Conservation (phyloP, 1,140 invertebrate species). For the Epicauta chinensis region DNA sequence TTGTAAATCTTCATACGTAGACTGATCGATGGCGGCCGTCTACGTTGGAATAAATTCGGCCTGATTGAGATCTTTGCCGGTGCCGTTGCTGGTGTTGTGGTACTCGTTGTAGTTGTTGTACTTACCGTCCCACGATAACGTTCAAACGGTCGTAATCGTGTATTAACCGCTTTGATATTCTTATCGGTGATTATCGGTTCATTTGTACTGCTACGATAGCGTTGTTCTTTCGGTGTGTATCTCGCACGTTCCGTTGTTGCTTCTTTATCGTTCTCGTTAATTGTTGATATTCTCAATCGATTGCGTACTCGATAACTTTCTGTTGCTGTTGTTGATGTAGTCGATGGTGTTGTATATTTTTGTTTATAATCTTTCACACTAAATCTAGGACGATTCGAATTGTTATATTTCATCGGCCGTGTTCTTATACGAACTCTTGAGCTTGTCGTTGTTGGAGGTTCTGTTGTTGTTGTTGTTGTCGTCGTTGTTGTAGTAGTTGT, state of each 20-base stretch:
- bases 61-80: conserved; percentile 32
- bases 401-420: conserved; percentile 34
- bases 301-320: neutral
- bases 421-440: conserved; percentile 36
- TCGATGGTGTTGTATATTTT: conserved; percentile 28
- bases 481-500: conserved; percentile 11
- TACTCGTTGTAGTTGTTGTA: conserved; percentile 21
- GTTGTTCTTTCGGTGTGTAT: conserved; percentile 38
- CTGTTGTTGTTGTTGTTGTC: conserved; percentile 34
- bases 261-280: conserved; percentile 10
- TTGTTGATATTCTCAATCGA: conserved; percentile 1
- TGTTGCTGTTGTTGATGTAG: conserved; percentile 47
- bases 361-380: conserved; percentile 55
- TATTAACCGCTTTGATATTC: conserved; percentile 31
- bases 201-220: conserved; percentile 16
- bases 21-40: conserved; percentile 29
- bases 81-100: conserved; percentile 7
- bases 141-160: conserved; percentile 37
- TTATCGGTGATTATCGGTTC: conserved; percentile 27
- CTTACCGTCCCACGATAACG: conserved; percentile 28
- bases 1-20: conserved; percentile 32
- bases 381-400: conserved; percentile 48
- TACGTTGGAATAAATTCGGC: conserved; percentile 36
- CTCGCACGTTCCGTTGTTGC: conserved; percentile 35
- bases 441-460: conserved; percentile 35